Evolutionary conservation across 2,797 vertebrate genomes (phyloP), one percentile per base, ranked within the genome.

Genomic region (Otolemur crassicaudatus): DNA sequence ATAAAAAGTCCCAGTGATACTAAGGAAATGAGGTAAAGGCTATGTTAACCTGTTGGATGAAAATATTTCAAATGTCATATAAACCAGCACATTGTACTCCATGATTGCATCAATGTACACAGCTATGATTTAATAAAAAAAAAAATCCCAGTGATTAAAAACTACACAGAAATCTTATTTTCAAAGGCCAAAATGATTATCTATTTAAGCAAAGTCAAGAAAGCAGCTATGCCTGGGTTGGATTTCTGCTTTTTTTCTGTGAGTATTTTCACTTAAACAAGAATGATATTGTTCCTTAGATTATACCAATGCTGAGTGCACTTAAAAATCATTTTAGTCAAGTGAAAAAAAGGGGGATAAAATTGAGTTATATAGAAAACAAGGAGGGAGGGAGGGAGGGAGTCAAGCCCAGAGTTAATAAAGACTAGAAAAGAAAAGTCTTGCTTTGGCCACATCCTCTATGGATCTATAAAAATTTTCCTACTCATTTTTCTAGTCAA

Each of bases 271-370:
- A 9, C 10, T 72, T 58, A 25, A 84, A 87, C 3, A 92, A 86
- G 53, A 92, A 67, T 91, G 60, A 95, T 65, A 40, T 27, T 88
- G 4, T 34, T 97, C 87, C 87, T 94, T 97, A 96, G 83, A 90
- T 83, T 72, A 89, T 9, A 89, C 73, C 27, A 88, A 83, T 80
- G 37, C 19, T 91, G 87, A 84, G 53, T 84, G 76, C 29, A 76
- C 67, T 89, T 53, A 34, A 73, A 94, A 94, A 49, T 94, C 80
- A 96, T 80, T 95, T 94, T 91, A 96, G 93, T 87, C 53, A 94
- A 95, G 65, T 92, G 14, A 56, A 13, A 22, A 67, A 67, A 88
- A 89, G 76, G 43, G 20, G 29, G 94, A 9, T 49, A 43, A 95
- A 94, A 94, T 82, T 86, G 61, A 94, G 34, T 90, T 92, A 95